phyloP scores from a whole-genome alignment of 2,888 invertebrate species.

The Drosophila neonasuta region DNA sequence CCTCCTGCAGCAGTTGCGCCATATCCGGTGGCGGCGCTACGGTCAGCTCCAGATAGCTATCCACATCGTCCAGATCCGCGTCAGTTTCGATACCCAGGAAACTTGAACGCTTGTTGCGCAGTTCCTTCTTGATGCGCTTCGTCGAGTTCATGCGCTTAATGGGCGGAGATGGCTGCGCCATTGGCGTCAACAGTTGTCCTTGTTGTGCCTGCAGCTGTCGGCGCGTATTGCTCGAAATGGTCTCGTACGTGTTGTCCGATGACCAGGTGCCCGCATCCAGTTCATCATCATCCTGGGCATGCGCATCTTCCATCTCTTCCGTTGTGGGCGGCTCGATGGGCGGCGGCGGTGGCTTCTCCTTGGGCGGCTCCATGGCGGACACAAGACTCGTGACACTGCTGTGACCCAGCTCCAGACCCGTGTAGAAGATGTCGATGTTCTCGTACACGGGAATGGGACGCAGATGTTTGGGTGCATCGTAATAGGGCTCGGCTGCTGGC shows the following conservation, averaged over 20 bases:
- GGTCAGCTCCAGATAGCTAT: slow-evolving; percentile 87
- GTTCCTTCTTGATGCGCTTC: slow-evolving; percentile 92
- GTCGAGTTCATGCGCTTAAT: slow-evolving; percentile 91
- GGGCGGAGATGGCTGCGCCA: slow-evolving; percentile 79
- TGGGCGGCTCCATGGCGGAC: slow-evolving; percentile 87
- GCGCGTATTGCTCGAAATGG: slow-evolving; percentile 70
- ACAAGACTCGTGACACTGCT: slow-evolving; percentile 15
- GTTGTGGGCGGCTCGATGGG: slow-evolving; percentile 82
- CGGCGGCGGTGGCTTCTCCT: slow-evolving; percentile 93
- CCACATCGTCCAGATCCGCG: slow-evolving; percentile 84
- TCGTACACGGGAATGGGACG: slow-evolving; percentile 85
- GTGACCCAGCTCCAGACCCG: slow-evolving; percentile 60
- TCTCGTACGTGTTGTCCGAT: slow-evolving; percentile 80
- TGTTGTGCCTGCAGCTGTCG: slow-evolving; percentile 42
- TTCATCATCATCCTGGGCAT: slow-evolving; percentile 50
- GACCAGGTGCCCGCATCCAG: slow-evolving; percentile 76
- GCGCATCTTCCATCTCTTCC: neutral
- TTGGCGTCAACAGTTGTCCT: slow-evolving; percentile 21
- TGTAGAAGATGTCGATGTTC: slow-evolving; percentile 85
- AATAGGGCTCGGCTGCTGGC: slow-evolving; percentile 79
- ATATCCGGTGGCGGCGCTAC: slow-evolving; percentile 90
- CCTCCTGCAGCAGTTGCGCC: slow-evolving; percentile 90
- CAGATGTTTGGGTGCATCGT: slow-evolving; percentile 81
- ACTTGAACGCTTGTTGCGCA: slow-evolving; percentile 91
- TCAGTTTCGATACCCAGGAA: slow-evolving; percentile 92